phyloP scores from a whole-genome alignment of 2,113 vertebrate genomes.

The Peucedramus taeniatus region DNA sequence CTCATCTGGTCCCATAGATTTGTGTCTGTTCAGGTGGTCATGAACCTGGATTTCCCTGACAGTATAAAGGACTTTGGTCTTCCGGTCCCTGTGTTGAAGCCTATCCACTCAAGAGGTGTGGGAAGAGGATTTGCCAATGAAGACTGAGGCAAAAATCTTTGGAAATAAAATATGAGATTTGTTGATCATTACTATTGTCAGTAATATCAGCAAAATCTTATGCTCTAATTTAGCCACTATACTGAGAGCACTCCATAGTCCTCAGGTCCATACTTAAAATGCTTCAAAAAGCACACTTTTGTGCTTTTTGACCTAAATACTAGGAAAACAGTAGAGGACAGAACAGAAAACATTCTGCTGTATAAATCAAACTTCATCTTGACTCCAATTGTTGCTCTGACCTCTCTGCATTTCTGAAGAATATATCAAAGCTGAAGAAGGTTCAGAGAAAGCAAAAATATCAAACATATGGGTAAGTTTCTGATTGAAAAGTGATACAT shows the following conservation, averaged over 20 bases:
- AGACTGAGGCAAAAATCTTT: background rate
- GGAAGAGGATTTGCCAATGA: background rate
- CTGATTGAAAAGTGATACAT: background rate
- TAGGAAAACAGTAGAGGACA: background rate
- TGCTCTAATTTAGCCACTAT: background rate
- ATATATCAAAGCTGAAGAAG: background rate
- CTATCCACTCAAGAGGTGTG: background rate
- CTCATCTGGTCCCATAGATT: background rate
- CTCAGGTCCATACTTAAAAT: background rate
- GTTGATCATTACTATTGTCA: background rate
- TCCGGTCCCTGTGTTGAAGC: background rate
- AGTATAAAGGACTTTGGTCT: background rate
- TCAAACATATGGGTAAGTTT: background rate
- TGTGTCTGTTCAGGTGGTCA: background rate
- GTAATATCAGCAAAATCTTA: background rate
- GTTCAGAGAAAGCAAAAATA: background rate
- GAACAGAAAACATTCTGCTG: background rate
- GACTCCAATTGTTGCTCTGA: background rate
- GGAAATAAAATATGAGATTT: background rate
- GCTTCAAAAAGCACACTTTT: background rate
- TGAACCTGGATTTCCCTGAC: background rate
- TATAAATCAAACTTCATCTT: background rate
- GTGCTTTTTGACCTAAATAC: background rate
- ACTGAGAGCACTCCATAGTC: background rate
- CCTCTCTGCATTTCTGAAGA: background rate